Conservation (phyloP, 35 echinoderm and acorn worm species). For the Heliocidaris erythrogramma region DNA sequence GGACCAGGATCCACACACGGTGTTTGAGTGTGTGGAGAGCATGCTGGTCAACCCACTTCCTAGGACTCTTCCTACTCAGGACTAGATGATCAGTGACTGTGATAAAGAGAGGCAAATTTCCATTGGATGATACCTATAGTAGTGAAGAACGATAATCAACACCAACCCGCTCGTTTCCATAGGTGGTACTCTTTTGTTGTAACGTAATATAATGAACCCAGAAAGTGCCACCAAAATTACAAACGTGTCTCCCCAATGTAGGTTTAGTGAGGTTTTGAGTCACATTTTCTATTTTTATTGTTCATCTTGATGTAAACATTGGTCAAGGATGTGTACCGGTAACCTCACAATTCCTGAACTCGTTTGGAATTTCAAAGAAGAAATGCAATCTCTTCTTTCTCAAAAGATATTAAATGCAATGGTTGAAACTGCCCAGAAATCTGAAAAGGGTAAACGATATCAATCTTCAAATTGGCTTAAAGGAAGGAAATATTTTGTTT, state of each 20-base stretch:
- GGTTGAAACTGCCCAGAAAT: not conserved
- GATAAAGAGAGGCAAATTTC: not conserved
- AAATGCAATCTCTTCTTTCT: not conserved
- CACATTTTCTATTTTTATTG: not conserved
- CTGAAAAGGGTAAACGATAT: not conserved
- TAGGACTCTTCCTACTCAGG: slow-evolving; percentile 60
- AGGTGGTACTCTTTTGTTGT: not conserved
- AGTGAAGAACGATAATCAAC: not conserved
- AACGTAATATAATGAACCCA: no score
- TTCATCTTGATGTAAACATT: not conserved
- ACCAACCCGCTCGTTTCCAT: not conserved
- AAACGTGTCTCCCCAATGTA: no score
- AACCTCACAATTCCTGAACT: not conserved
- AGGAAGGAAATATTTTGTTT: no score
- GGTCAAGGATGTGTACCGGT: not conserved
- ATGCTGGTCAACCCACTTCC: slow-evolving; percentile 95
- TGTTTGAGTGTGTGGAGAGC: slow-evolving; percentile 96
- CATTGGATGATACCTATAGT: not conserved
- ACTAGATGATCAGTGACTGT: slow-evolving; percentile 17
- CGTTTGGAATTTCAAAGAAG: not conserved
- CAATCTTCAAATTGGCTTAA: not conserved
- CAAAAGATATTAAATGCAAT: not conserved
- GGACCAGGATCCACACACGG: slow-evolving; percentile 97
- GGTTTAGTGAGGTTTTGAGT: not conserved
- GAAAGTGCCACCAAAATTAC: not conserved